Conservation (phyloP, 2,797 vertebrate species). For the Melanotaenia boesemani region DNA sequence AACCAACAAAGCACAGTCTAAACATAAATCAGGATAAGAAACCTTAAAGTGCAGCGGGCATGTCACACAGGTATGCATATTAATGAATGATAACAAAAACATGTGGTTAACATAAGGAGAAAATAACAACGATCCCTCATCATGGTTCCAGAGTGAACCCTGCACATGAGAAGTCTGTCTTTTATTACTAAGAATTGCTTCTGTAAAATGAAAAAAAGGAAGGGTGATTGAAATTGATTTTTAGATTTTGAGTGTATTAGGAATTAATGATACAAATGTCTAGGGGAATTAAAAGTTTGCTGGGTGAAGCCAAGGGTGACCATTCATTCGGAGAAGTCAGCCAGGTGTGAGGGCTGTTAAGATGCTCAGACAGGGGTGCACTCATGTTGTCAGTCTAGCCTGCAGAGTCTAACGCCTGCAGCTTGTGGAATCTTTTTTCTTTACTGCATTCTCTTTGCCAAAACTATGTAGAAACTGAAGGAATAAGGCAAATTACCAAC, state of each 20-base stretch:
- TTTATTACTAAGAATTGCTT: conserved; percentile 54
- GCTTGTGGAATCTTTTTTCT: conserved; percentile 24
- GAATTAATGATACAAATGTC: conserved; percentile 79
- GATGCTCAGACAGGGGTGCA: conserved; percentile 41
- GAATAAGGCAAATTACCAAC: conserved; percentile 20
- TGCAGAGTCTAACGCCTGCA: conserved; percentile 41
- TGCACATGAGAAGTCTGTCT: conserved; percentile 11
- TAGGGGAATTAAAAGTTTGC: conserved; percentile 71
- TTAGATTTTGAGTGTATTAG: conserved; percentile 67
- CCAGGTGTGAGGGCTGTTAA: conserved; percentile 59
- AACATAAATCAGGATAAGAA: conserved; percentile 46
- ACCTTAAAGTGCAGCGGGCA: not conserved
- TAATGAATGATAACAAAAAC: conserved; percentile 44
- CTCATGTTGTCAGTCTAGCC: conserved; percentile 34
- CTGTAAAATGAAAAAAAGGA: conserved; percentile 8
- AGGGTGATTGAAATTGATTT: conserved; percentile 79
- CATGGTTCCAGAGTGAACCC: conserved; percentile 22
- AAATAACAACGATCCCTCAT: conserved; percentile 16
- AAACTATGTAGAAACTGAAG: conserved; percentile 12
- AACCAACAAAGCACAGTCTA: conserved; percentile 18
- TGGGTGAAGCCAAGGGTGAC: conserved; percentile 62
- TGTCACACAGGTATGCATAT: conserved; percentile 28
- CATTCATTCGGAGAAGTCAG: conserved; percentile 61
- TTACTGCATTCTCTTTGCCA: conserved; percentile 30
- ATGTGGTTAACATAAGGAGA: conserved; percentile 36